These are phyloP conservation scores for Acrocephalus scirpaceus DNA, from an alignment of 2,797 vertebrate genomes.

Conservation along the genomic window DNA sequence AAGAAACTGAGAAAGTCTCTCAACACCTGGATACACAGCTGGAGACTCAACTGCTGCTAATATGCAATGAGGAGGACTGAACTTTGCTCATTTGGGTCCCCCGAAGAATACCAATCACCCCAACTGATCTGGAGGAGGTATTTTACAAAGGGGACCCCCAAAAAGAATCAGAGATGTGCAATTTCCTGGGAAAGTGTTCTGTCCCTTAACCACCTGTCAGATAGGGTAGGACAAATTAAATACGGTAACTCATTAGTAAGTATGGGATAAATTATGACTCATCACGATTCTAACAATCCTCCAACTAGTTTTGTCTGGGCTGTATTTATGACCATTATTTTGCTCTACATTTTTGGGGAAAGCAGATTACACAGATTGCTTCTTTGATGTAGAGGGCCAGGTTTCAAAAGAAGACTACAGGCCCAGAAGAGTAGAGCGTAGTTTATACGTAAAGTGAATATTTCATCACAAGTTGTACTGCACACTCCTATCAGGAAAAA, in stretches of 20 bases:
- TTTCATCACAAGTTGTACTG: background rate
- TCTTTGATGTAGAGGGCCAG: background rate
- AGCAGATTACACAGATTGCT: background rate
- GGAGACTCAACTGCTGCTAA: background rate
- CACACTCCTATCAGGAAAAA: background rate
- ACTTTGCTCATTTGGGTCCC: background rate
- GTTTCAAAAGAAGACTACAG: background rate
- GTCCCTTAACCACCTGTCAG: background rate
- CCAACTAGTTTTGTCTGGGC: background rate
- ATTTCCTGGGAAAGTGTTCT: background rate
- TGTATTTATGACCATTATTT: background rate
- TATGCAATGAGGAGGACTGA: fast-evolving
- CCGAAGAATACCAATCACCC: background rate
- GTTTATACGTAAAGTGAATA: background rate
- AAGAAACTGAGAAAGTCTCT: background rate
- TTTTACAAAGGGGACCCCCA: background rate
- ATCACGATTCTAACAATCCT: background rate
- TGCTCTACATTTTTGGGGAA: background rate
- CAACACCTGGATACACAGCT: background rate
- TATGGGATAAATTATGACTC: background rate
- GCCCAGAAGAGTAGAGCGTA: background rate
- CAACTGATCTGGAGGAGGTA: background rate
- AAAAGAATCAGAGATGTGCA: background rate
- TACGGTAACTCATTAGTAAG: background rate
- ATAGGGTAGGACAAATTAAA: background rate